These are phyloP conservation scores for Umimayanthus chanpuru DNA, from an alignment of 92 coral and sea anemone genomes.

Conservation along the genomic window DNA sequence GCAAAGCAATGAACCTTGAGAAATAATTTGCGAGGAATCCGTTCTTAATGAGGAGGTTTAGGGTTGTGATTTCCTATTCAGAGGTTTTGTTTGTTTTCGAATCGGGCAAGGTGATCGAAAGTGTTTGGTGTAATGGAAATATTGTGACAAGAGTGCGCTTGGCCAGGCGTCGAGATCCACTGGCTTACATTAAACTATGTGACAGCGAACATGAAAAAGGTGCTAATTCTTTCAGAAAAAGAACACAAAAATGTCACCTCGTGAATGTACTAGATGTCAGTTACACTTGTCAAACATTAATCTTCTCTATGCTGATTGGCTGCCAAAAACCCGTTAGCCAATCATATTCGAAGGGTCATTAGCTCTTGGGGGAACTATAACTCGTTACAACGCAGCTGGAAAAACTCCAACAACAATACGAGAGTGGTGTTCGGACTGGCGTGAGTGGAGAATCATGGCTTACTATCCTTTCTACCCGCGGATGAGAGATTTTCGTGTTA, in stretches of 20 bases:
- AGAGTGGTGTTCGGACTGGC: conserved; percentile 37
- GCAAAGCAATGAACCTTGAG: conserved; percentile 18
- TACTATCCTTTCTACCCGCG: conserved; percentile 90
- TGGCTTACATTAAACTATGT: conserved; percentile 78
- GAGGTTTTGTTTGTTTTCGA: conserved; percentile 28
- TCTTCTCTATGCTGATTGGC: conserved; percentile 76
- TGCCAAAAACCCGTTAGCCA: conserved; percentile 67
- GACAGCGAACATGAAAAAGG: conserved; percentile 97
- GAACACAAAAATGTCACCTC: conserved; percentile 96
- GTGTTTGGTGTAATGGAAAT: conserved; percentile 62
- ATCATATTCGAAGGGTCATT: conserved; percentile 79
- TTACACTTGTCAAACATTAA: conserved; percentile 84
- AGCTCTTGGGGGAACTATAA: conserved; percentile 82
- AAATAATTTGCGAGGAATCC: conserved; percentile 20
- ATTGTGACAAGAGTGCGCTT: conserved; percentile 68
- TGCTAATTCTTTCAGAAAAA: conserved; percentile 97
- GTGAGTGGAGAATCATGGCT: conserved; percentile 64
- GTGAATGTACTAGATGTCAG: conserved; percentile 95
- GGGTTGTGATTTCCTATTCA: conserved; percentile 27
- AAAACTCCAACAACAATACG: conserved; percentile 85
- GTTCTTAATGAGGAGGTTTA: conserved; percentile 20
- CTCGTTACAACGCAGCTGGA: conserved; percentile 97
- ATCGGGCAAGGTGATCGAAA: conserved; percentile 32
- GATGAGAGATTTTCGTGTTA: conserved; percentile 93
- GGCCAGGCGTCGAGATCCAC: conserved; percentile 80